Percentiles rank a stretch among this genome's conserved stretches.
phyloP scores from a whole-genome alignment of 2,888 invertebrate species.

The Macrosoma leucophasiata region DNA sequence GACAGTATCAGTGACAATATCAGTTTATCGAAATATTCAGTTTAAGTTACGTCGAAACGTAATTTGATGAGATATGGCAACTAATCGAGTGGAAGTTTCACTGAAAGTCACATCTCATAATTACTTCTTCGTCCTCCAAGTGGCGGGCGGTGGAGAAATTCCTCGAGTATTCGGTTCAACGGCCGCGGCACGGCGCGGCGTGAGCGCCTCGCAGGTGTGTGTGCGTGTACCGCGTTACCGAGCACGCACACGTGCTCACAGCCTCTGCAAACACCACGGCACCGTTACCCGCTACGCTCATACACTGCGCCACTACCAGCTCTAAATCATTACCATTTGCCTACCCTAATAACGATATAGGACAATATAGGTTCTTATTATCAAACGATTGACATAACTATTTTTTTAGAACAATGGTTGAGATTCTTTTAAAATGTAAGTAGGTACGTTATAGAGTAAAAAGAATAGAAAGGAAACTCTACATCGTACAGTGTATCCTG shows the following conservation, averaged over 20 bases:
- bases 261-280: slow-evolving; percentile 65
- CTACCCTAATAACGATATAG: too few relatives aligned
- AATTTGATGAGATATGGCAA: background rate
- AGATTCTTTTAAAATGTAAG: too few relatives aligned
- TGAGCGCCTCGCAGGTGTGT: slow-evolving; percentile 51
- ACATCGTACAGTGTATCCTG: too few relatives aligned
- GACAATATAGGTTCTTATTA: too few relatives aligned
- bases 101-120: slow-evolving; percentile 36
- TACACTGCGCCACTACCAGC: slow-evolving; percentile 48
- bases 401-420: too few relatives aligned
- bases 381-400: too few relatives aligned
- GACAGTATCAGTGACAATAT: too few relatives aligned
- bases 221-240: slow-evolving; percentile 47
- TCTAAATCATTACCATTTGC: too few relatives aligned
- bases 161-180: slow-evolving; percentile 73
- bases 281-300: slow-evolving; percentile 65
- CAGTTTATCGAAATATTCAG: too few relatives aligned
- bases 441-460: too few relatives aligned
- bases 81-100: background rate
- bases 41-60: too few relatives aligned
- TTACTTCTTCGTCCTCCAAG: slow-evolving; percentile 58
- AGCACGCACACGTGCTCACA: slow-evolving; percentile 56
- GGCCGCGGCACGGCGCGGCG: slow-evolving; percentile 58
- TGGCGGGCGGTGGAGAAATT: slow-evolving; percentile 67
- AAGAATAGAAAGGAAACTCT: too few relatives aligned